Base-by-base conservation (phyloP, 2,888 invertebrate species). In the Selenia dentaria region DNA sequence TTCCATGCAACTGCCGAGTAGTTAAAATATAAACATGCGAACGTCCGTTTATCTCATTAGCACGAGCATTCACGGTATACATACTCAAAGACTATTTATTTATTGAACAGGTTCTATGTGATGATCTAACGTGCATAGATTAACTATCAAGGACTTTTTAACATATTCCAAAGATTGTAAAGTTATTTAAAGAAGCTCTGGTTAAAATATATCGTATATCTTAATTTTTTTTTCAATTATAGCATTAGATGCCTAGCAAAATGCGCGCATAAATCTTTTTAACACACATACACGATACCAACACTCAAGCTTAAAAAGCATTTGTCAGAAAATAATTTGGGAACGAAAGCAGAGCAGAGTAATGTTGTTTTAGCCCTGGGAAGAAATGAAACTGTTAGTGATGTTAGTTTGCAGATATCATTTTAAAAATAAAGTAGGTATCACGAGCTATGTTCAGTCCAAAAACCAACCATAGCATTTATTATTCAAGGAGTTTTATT, bases 61-160 rank as follows among this genome's bases (percentile, higher is more conserved):
- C 56, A 45, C 53, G 48, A 42, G 57, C 55, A 40, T 53, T 58
- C 37, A 42, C 24, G 51, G 6, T 2, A 56, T 66, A 65, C 66
- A 51, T 67, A 65, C 67, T 69, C 67, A 69, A 69, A 74, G 69
- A 67, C 36, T 40, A 41, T 34, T 70, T 40, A 41, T 34, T 70
- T 71, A 74, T 65, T 64, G 69, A 63, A 83, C 83, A 74, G 77
- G 83, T 83, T 83, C 67, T 67, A 61, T 57, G 51, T 48, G 83
- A 84, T 85, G 86, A 85, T 79, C 83, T 86, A 83, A 85, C 68
- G 53, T 78, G 79, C 76, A 80, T 82, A 77, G 69, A 83, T 83
- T 82, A 77, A 59, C 58, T 61, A 64, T 60, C 79, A 79, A 81
- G 80, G 76, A 75, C 68, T 54, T n/a, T n/a, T 42, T 31, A 49